A percentile compares a stretch with the other conserved stretches of the same genome.
Conservation (phyloP, 2,797 vertebrate genomes). For the Tolypeutes matacus region DNA sequence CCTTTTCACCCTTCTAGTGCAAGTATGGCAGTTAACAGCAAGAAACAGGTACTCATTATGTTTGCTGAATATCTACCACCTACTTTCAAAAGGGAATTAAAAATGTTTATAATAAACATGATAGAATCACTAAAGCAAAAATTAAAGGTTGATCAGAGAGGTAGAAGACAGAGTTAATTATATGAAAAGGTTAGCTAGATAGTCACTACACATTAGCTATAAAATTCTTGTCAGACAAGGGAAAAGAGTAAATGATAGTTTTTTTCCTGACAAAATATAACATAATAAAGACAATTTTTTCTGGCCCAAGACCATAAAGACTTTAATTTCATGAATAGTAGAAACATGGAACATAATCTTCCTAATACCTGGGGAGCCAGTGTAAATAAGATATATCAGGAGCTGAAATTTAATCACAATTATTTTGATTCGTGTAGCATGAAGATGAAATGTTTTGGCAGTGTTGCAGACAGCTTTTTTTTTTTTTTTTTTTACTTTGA, state of each 20-base stretch:
- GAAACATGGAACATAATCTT: background rate
- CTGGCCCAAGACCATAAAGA: background rate
- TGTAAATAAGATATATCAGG: background rate
- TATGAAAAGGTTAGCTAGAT: background rate
- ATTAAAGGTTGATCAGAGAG: background rate
- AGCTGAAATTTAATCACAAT: background rate
- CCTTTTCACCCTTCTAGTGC: background rate
- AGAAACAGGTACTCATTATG: background rate
- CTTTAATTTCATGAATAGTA: background rate
- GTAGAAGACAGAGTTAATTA: background rate
- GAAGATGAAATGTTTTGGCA: background rate
- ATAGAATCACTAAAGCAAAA: background rate
- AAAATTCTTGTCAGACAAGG: background rate
- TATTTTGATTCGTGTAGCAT: background rate
- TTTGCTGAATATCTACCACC: slow-evolving; percentile 18
- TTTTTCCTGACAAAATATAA: background rate
- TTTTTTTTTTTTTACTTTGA: too few relatives aligned
- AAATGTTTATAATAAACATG: background rate
- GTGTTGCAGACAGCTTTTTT: background rate
- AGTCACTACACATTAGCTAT: background rate
- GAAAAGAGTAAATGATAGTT: background rate
- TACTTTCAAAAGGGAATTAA: slow-evolving; percentile 45
- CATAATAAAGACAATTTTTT: background rate
- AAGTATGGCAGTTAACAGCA: background rate
- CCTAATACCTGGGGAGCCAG: background rate